Evolutionary conservation across 1,140 invertebrate species (phyloP).

Genomic region (Drosophila nannoptera): DNA sequence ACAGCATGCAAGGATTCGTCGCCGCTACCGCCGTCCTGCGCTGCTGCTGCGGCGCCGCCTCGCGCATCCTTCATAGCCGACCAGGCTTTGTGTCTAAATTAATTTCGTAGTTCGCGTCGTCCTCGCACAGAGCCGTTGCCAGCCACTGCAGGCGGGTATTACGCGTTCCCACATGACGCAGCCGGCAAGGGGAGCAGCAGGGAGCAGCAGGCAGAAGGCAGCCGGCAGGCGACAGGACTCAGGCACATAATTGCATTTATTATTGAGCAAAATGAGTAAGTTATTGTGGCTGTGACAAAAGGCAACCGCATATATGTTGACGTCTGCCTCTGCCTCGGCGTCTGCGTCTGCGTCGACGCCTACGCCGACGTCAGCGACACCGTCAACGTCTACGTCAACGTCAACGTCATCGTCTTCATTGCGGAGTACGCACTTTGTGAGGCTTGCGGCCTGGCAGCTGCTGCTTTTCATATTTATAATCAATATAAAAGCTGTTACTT

Average conservation of each 20-base stretch:
- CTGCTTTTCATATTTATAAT: slow-evolving; percentile 66
- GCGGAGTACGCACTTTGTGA: slow-evolving; percentile 51
- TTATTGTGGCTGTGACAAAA: slow-evolving; percentile 74
- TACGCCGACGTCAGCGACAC: slow-evolving; percentile 11
- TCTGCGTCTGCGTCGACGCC: slow-evolving; percentile 7
- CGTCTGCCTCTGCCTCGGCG: slow-evolving; percentile 8
- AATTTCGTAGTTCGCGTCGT: slow-evolving; percentile 66
- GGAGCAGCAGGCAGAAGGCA: slow-evolving; percentile 17
- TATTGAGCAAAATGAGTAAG: slow-evolving; percentile 77
- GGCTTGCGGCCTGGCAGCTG: slow-evolving; percentile 22
- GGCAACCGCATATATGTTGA: slow-evolving; percentile 70
- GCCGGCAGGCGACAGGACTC: slow-evolving; percentile 22
- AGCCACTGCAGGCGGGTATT: slow-evolving; percentile 7
- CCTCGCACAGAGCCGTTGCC: slow-evolving; percentile 24
- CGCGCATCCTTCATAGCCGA: slow-evolving; percentile 7
- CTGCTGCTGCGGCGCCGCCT: too few relatives aligned
- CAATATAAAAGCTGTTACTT: slow-evolving; percentile 70
- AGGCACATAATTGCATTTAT: slow-evolving; percentile 77
- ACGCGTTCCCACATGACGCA: slow-evolving; percentile 34
- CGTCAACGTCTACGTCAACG: slow-evolving; percentile 8
- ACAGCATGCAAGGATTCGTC: slow-evolving; percentile 38
- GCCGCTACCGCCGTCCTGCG: background rate
- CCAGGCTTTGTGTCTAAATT: slow-evolving; percentile 75
- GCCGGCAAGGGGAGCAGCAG: background rate
- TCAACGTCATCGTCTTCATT: slow-evolving; percentile 8